phyloP scores from a whole-genome alignment of 2,888 invertebrate species.

The Camptogramma bilineatum region DNA sequence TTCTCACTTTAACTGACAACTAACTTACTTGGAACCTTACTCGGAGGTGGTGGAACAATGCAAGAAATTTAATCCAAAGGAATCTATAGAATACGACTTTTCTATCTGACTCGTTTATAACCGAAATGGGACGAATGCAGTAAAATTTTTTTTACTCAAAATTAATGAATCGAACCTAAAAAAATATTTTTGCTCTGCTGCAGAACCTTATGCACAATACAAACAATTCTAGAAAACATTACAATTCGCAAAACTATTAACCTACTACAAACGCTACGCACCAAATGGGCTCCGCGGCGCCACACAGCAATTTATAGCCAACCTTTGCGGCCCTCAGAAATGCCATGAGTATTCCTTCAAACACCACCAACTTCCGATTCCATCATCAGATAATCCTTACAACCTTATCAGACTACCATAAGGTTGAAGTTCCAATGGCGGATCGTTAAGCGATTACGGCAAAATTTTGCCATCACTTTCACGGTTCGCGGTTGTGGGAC shows the following conservation, averaged over 20 bases:
- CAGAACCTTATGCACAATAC: too few species aligned
- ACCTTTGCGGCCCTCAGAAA: conserved; percentile 43
- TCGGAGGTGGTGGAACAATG: too few species aligned
- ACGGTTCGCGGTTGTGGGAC: conserved; percentile 50
- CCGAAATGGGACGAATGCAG: too few species aligned
- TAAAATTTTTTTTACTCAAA: too few species aligned
- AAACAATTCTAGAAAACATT: too few species aligned
- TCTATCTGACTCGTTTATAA: too few species aligned
- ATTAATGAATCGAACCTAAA: too few species aligned
- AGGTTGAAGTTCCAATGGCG: conserved; percentile 14
- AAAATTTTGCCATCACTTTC: conserved; percentile 43
- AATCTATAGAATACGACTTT: too few species aligned
- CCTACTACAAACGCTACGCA: conserved; percentile 1
- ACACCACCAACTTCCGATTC: conserved; percentile 20
- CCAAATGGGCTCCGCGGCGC: conserved; percentile 30
- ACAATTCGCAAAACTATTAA: not conserved
- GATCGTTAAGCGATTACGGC: conserved; percentile 1
- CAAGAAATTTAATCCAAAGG: too few species aligned
- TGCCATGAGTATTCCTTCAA: conserved; percentile 50
- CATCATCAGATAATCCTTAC: not conserved
- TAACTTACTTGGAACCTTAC: too few species aligned
- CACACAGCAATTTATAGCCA: conserved; percentile 34
- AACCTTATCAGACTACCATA: conserved; percentile 12
- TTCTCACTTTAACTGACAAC: too few species aligned
- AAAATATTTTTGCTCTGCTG: too few species aligned